phyloP scores from a whole-genome alignment of 2,888 invertebrate genomes.

The Lycaena phlaeas region DNA sequence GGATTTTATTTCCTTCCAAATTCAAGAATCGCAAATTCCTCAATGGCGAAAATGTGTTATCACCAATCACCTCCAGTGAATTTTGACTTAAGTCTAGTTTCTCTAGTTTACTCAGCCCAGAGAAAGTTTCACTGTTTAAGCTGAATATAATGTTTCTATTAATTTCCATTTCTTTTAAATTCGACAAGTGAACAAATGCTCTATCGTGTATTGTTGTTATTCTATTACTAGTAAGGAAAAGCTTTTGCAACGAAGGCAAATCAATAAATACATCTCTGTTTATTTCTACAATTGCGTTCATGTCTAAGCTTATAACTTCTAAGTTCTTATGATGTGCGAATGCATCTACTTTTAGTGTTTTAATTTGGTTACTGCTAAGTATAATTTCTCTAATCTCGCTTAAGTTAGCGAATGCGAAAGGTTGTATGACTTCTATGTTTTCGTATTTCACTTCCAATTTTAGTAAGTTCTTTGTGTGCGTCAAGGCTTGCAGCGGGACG shows the following conservation, averaged over 20 bases:
- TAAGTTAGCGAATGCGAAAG: conserved; percentile 81
- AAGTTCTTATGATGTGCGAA: conserved; percentile 80
- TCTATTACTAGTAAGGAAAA: conserved; percentile 88
- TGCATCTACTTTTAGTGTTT: conserved; percentile 74
- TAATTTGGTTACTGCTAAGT: conserved; percentile 78
- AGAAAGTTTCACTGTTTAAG: conserved; percentile 82
- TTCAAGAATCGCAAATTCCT: conserved; percentile 38
- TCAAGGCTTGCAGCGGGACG: conserved; percentile 77
- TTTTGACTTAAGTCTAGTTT: conserved; percentile 81
- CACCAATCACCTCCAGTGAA: conserved; percentile 81
- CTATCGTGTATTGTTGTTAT: conserved; percentile 88
- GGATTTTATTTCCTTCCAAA: conserved; percentile 55
- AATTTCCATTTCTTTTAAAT: conserved; percentile 83
- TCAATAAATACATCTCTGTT: conserved; percentile 81
- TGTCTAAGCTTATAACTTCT: conserved; percentile 76
- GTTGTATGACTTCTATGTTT: conserved; percentile 75
- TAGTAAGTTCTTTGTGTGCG: conserved; percentile 68
- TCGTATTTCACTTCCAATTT: conserved; percentile 79
- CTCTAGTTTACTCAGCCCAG: conserved; percentile 78
- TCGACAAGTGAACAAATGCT: conserved; percentile 80
- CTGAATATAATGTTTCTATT: conserved; percentile 81
- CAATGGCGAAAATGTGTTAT: conserved; percentile 76
- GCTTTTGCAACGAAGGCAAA: conserved; percentile 77
- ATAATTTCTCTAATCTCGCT: conserved; percentile 76
- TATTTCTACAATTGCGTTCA: conserved; percentile 81